These are phyloP conservation scores for Spicauda simplicius DNA, from an alignment of 2,888 invertebrate genomes.

Conservation along the genomic window DNA sequence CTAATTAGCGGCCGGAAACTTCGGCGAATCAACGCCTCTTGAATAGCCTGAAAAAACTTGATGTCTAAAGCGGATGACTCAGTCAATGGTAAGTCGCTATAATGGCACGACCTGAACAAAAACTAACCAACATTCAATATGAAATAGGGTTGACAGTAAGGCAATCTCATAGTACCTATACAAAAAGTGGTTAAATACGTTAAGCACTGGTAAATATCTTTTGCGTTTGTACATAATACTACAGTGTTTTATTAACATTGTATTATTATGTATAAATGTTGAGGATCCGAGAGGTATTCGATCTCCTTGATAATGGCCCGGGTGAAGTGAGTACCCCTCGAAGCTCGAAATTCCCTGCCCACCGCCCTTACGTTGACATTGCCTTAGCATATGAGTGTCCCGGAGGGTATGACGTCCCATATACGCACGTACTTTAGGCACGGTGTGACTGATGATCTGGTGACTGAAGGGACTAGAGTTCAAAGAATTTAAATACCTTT, in stretches of 20 bases:
- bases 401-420: no score
- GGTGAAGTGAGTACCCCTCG: no score
- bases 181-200: conserved; percentile 25
- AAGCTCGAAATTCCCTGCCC: no score
- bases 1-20: not conserved
- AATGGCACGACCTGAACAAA: not conserved
- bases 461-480: conserved; percentile 2
- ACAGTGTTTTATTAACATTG: no score
- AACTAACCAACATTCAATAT: not conserved
- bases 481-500: not conserved
- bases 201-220: conserved; percentile 19
- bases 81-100: no score
- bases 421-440: no score
- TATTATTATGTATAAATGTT: no score
- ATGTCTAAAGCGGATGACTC: not conserved
- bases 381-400: no score
- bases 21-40: not conserved
- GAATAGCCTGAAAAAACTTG: not conserved
- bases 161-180: conserved; percentile 13
- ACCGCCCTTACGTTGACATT: no score
- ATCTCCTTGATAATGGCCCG: no score
- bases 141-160: conserved; percentile 15
- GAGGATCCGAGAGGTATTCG: no score
- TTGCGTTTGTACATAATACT: no score
- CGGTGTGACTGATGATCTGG: conserved; percentile 15